Base-by-base conservation (phyloP, 2,888 invertebrate genomes). In the Linnaemya tessellans region DNA sequence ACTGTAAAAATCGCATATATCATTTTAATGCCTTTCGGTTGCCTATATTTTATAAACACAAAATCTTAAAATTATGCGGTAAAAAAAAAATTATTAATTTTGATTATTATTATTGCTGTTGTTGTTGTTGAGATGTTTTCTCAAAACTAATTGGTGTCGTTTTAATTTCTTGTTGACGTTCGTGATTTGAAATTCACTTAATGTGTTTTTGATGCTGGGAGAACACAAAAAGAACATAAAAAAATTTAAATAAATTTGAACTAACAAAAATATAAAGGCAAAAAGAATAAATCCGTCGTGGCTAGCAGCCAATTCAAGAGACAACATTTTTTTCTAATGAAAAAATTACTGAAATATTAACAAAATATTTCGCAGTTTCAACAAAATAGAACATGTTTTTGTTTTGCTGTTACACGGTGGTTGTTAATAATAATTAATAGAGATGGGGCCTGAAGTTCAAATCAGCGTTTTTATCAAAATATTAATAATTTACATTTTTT, bases 91-190 rank as follows among this genome's bases (percentile, higher is more conserved):
- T n/a, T n/a, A n/a, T n/a, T n/a, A n/a, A n/a, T n/a, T n/a, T n/a
- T n/a, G n/a, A n/a, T 30, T 30, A 3, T 30, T 30, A 3, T 30
- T 3, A 43, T n/a, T 43, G 15, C 25, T 41, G 3, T 25, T 43
- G 3, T 30, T 41, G 20, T 8, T 35, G 15, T 38, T 62, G 11
- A 9, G 18, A 30, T 64, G 56, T 30, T 30, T 20, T 1, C 3
- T 20, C 13, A 35, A 35, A 43, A 43, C 46, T 10, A 13, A 49
- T 51, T 51, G 62, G 35, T 64, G 20, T 65, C 10, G 18, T 38
- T 64, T 64, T 54, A 30, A 46, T 58, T 67, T 67, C 13, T 30
- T 38, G 58, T 11, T 64, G 58, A 68, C 49, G 60, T 38, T 46
- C n/a, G 11, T 58, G n/a, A 35, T 49, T 38, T 43, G 46, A 41